A percentile compares a stretch with the other conserved stretches of the same genome.
Conservation (phyloP, 2,888 invertebrate species). For the Dermolepida albohirtum region DNA sequence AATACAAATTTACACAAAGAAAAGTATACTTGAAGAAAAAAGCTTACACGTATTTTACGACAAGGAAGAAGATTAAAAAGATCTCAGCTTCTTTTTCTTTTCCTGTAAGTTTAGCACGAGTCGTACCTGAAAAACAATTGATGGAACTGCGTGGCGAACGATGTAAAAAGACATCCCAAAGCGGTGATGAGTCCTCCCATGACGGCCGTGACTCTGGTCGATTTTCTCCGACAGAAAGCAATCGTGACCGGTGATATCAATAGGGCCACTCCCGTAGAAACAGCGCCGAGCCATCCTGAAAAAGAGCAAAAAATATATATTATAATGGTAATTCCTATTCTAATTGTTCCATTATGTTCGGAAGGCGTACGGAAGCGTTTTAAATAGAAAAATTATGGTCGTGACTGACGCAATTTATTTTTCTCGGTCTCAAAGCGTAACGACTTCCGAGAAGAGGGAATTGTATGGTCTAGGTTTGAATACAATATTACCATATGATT, state of each 20-base stretch:
- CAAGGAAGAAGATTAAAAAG: neutral
- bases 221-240: constrained; percentile 86
- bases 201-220: constrained; percentile 88
- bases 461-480: too few species aligned
- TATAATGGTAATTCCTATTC: constrained; percentile 20
- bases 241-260: constrained; percentile 87
- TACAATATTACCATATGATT: too few species aligned
- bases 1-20: too few species aligned
- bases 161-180: constrained; percentile 88
- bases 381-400: constrained; percentile 7
- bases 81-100: neutral
- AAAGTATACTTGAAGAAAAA: too few species aligned
- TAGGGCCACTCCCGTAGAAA: constrained; percentile 82
- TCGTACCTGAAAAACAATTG: constrained; percentile 88
- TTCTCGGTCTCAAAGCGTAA: neutral
- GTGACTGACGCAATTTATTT: constrained; percentile 7
- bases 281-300: constrained; percentile 85
- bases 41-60: too few species aligned
- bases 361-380: neutral
- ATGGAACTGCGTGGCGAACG: constrained; percentile 90
- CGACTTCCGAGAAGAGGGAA: neutral
- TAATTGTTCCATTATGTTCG: constrained; percentile 16
- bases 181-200: constrained; percentile 88
- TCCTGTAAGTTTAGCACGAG: neutral
- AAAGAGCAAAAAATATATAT: constrained; percentile 36